Conservation (phyloP, 30 jellyfish, hydroid and myxozoan species). For the Catostylus mosaicus region DNA sequence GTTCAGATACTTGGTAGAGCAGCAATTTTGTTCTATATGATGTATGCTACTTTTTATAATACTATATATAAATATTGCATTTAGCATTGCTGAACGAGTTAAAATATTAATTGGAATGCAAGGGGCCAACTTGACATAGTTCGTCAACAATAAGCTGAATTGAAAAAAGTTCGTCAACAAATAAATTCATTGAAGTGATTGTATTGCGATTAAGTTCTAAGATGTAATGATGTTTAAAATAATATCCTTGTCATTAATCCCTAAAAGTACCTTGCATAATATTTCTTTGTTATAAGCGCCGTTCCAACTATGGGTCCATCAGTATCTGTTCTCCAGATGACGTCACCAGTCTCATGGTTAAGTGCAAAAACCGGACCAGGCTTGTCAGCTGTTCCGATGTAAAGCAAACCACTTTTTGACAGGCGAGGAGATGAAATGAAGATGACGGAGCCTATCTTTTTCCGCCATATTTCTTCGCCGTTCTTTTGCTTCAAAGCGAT, state of each 20-base stretch:
- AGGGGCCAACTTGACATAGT: too few relatives aligned
- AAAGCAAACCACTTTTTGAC: conserved; percentile 68
- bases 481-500: conserved; percentile 34
- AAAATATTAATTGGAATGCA: too few relatives aligned
- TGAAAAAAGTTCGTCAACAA: too few relatives aligned
- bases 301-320: conserved; percentile 93
- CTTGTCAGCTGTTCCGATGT: conserved; percentile 82
- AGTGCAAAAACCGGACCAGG: conserved; percentile 80
- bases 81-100: too few relatives aligned
- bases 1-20: too few relatives aligned
- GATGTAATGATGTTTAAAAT: too few relatives aligned
- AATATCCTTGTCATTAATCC: not conserved
- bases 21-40: too few relatives aligned
- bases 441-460: conserved; percentile 70
- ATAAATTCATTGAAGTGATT: too few relatives aligned
- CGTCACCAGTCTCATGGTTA: conserved; percentile 62
- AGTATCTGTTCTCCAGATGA: conserved; percentile 73
- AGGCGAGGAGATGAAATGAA: conserved; percentile 90
- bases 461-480: conserved; percentile 75
- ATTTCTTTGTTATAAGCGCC: conserved; percentile 67
- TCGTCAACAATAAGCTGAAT: too few relatives aligned
- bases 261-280: conserved; percentile 39
- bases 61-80: too few relatives aligned
- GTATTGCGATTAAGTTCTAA: not conserved
- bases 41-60: too few relatives aligned